These are phyloP conservation scores for Penaeus vannamei DNA, from an alignment of 1,140 invertebrate species.

Conservation along the genomic window DNA sequence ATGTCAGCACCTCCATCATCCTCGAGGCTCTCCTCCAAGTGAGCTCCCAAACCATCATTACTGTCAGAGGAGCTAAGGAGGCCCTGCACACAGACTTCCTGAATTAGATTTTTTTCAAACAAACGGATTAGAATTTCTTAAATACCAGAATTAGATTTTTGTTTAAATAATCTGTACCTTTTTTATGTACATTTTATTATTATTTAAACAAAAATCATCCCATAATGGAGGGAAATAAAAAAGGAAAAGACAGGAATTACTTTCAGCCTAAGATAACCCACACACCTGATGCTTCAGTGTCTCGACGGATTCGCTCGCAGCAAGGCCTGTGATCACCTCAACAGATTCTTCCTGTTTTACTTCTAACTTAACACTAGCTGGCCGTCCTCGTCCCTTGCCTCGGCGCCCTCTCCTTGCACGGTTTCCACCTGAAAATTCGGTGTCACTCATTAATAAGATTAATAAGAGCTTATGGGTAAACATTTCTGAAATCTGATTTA, in stretches of 20 bases:
- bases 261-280: background rate
- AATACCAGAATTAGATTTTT: no score
- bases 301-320: slow-evolving; percentile 50
- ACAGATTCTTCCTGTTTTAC: slow-evolving; percentile 62
- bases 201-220: no score
- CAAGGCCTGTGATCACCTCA: slow-evolving; percentile 51
- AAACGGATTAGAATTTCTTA: no score
- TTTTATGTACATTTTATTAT: no score
- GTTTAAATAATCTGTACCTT: no score
- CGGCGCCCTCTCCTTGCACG: slow-evolving; percentile 36
- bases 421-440: background rate
- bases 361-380: slow-evolving; percentile 47
- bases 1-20: slow-evolving; percentile 54
- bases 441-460: no score
- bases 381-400: slow-evolving; percentile 53
- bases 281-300: slow-evolving; percentile 51
- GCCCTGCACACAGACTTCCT: slow-evolving; percentile 21
- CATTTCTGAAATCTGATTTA: background rate
- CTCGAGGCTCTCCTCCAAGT: slow-evolving; percentile 37
- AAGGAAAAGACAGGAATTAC: no score
- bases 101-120: no score
- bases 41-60: slow-evolving; percentile 37
- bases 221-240: no score
- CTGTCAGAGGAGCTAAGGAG: slow-evolving; percentile 48
- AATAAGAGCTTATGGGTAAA: background rate